Evolutionary conservation across 2,797 vertebrate species (phyloP), one percentile per base, ranked within the genome.

Genomic region (Ptychadena robeensis): DNA sequence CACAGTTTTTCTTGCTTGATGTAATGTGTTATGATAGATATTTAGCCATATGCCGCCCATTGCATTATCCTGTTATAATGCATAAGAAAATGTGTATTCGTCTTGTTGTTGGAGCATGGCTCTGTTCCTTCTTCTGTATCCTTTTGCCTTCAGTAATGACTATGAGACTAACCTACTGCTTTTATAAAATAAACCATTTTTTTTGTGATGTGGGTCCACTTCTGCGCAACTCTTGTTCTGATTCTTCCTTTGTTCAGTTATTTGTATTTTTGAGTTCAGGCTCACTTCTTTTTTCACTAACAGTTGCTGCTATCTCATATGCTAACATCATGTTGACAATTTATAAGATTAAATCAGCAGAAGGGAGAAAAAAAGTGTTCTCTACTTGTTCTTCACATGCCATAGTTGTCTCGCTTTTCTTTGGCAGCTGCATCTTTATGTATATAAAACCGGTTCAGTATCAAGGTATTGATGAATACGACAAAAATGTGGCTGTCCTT

Each of bases 1-100:
- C 86, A 7, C 85, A 91, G 44, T 89, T 91, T 48, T 67, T 86
- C n/a, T 27, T 74, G 9, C 25, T 81, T 5, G 61, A 64, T 73
- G 63, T 37, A 66, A 81, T 81, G 71, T 81, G 61, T 30, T 22
- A 66, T 81, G 79, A 81, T 32, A 27, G 79, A 67, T 81, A 81
- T 28, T 63, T 81, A 73, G 79, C 79, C 15, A 66, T 81, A 65
- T 81, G 79, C 53, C 27, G 66, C 1, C 79, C 79, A 31, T 11
- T 74, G 25, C n/a, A 7, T 35, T 81, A 81, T 15, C 2, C 59
- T 12, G n/a, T 31, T 15, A 74, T 73, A 15, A 81, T 81, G 79
- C 28, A 74, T 28, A 73, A 10, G 9, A n/a, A 14, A 27, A 15
- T 53, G 12, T 81, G 71, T 38, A 32, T 32, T 15, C 9, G 22